A percentile compares a stretch with the other conserved stretches of the same genome.
phyloP scores from a whole-genome alignment of 2,888 invertebrate species.

The Amitus sp. region DNA sequence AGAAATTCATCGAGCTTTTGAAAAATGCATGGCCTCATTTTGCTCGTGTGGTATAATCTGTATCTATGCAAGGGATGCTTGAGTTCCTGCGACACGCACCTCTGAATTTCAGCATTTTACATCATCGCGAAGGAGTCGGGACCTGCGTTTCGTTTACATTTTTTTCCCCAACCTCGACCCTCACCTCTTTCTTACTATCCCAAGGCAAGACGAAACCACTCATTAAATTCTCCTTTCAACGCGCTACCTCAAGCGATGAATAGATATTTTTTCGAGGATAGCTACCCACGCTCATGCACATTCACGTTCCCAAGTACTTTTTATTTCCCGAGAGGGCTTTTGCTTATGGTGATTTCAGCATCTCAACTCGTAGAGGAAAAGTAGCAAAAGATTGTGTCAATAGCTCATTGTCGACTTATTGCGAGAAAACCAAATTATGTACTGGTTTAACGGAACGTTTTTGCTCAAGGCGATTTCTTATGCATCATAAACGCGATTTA shows the following conservation, averaged over 20 bases:
- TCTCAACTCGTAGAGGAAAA: not conserved
- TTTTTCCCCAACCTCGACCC: constrained; percentile 15
- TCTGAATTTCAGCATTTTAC: too few relatives aligned
- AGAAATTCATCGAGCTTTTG: not conserved
- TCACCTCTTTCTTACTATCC: constrained; percentile 14
- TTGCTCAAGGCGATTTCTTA: too few relatives aligned
- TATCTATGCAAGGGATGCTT: too few relatives aligned
- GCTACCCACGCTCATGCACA: constrained; percentile 29
- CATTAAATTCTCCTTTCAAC: constrained; percentile 45
- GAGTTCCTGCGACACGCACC: too few relatives aligned
- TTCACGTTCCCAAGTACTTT: constrained; percentile 39
- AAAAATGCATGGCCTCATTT: not conserved
- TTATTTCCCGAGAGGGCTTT: constrained; percentile 26
- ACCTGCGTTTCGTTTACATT: constrained; percentile 37
- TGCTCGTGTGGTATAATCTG: not conserved
- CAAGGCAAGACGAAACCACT: constrained; percentile 37
- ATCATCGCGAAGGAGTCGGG: constrained; percentile 36
- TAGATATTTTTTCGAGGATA: constrained; percentile 34
- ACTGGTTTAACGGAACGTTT: too few relatives aligned
- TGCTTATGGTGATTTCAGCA: constrained; percentile 25
- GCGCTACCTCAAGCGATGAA: constrained; percentile 34
- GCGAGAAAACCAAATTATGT: not conserved
- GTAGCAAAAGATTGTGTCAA: too few relatives aligned
- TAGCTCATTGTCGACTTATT: too few relatives aligned
- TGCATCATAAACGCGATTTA: too few relatives aligned